Percentiles rank a stretch among this genome's conserved stretches.
phyloP scores from a whole-genome alignment of 2,888 invertebrate genomes.

The Aproaerema taeniolella region DNA sequence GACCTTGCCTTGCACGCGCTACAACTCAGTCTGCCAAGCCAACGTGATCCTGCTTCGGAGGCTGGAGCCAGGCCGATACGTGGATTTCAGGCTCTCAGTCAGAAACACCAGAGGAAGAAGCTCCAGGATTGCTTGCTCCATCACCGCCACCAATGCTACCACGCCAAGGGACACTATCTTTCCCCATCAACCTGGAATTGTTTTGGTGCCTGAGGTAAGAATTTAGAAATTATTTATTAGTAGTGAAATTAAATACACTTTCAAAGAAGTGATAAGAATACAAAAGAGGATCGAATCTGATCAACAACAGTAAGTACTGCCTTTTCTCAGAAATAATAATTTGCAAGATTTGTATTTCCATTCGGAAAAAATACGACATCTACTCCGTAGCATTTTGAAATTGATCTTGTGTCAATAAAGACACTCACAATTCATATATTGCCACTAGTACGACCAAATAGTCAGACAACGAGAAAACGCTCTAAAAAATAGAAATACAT shows the following conservation, averaged over 20 bases:
- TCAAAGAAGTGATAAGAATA: not conserved
- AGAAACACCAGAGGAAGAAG: constrained; percentile 87
- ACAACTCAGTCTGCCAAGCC: constrained; percentile 93
- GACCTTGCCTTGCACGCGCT: constrained; percentile 89
- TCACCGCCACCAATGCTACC: constrained; percentile 90
- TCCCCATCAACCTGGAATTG: constrained; percentile 86
- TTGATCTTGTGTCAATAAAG: too few species aligned
- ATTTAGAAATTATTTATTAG: too few species aligned
- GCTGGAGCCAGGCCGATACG: constrained; percentile 88
- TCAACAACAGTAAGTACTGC: too few species aligned
- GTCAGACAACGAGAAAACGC: too few species aligned
- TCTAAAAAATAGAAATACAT: too few species aligned
- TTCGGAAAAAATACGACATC: too few species aligned
- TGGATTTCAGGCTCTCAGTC: constrained; percentile 86
- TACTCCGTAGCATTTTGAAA: too few species aligned
- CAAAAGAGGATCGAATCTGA: not conserved
- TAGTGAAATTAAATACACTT: too few species aligned
- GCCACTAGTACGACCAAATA: too few species aligned
- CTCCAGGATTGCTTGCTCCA: constrained; percentile 85
- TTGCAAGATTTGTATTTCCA: too few species aligned
- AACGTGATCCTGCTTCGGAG: constrained; percentile 88
- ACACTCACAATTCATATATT: too few species aligned
- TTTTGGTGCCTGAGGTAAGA: constrained; percentile 86
- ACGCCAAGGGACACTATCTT: constrained; percentile 90
- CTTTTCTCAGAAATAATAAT: too few species aligned